Base-by-base conservation (phyloP, 1,140 invertebrate species). In the Nephotettix cincticeps region DNA sequence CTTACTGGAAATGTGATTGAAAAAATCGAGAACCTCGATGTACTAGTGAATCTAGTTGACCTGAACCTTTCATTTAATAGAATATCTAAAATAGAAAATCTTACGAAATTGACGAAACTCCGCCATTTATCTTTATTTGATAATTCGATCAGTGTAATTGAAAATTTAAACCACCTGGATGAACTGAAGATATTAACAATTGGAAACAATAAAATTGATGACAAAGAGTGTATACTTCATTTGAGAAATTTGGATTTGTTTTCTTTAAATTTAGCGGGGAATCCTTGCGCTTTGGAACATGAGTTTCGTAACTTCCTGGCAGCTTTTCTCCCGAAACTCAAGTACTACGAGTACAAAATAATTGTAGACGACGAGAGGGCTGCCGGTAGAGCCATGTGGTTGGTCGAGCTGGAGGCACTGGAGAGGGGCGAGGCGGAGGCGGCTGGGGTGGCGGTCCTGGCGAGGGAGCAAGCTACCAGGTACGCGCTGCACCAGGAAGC, bases 11-110 rank as follows among this genome's bases (percentile, higher is more conserved):
- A 95, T 80, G 84, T 86, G 71, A 90, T 99, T 45, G 86, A 91
- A 70, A 91, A 90, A 82, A 98, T 99, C 61, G 93, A 98, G 81
- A 92, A 96, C 81, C 82, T 99, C 6, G 89, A 90, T 67, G 86
- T 86, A 77, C 81, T 97, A 0, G 85, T 86, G 4, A 87, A 94
- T 58, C 82, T 98, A 1, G 88, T 85, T 71, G 90, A 95, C 83
- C 80, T 98, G 14, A 93, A 92, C 77, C 80, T 94, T 36, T 91
- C 93, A 19, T 94, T 93, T 74, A 98, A 98, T 83, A 87, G 88
- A 56, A 93, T 98, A 51, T 84, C 86, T 73, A 86, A 85, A 77
- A 93, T 98, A 56, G 93, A 96, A 84, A 94, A 94, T 75, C 81
- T 61, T 28, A 9, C 13, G 14, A 25, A 27, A 6, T 23, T 61